These are phyloP conservation scores for Eurytoma californica DNA, from an alignment of 2,888 invertebrate species.

Conservation along the genomic window DNA sequence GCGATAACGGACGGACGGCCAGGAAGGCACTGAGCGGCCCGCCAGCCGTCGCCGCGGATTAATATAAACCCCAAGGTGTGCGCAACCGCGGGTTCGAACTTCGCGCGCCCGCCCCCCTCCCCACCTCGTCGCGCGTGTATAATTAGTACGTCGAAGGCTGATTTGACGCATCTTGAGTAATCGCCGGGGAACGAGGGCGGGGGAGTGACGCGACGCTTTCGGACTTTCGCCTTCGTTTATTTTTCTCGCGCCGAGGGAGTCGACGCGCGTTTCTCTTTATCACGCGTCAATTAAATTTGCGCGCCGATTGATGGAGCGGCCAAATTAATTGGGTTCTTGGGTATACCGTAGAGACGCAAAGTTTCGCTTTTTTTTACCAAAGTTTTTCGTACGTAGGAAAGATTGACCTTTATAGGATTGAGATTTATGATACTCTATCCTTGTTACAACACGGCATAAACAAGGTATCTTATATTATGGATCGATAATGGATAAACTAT, in stretches of 20 bases:
- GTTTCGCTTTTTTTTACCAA: too few relatives aligned
- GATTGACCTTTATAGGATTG: too few relatives aligned
- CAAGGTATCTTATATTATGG: too few relatives aligned
- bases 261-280: not conserved
- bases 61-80: constrained; percentile 72
- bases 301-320: not conserved
- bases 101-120: constrained; percentile 55
- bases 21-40: constrained; percentile 66
- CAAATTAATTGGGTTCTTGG: too few relatives aligned
- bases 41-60: constrained; percentile 69
- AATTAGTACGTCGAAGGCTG: constrained; percentile 72
- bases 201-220: not conserved
- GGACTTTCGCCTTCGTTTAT: not conserved
- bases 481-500: too few relatives aligned
- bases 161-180: constrained; percentile 56
- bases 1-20: constrained; percentile 56
- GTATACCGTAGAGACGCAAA: too few relatives aligned
- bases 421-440: too few relatives aligned
- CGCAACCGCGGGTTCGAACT: constrained; percentile 58
- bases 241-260: constrained; percentile 1
- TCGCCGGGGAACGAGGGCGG: not conserved
- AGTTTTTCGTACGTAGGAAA: too few relatives aligned
- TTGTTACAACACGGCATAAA: too few relatives aligned
- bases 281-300: not conserved
- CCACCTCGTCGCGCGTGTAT: constrained; percentile 64